A percentile compares a stretch with the other conserved stretches of the same genome.
Conservation (phyloP, 1,140 invertebrate genomes). For the Physella acuta region DNA sequence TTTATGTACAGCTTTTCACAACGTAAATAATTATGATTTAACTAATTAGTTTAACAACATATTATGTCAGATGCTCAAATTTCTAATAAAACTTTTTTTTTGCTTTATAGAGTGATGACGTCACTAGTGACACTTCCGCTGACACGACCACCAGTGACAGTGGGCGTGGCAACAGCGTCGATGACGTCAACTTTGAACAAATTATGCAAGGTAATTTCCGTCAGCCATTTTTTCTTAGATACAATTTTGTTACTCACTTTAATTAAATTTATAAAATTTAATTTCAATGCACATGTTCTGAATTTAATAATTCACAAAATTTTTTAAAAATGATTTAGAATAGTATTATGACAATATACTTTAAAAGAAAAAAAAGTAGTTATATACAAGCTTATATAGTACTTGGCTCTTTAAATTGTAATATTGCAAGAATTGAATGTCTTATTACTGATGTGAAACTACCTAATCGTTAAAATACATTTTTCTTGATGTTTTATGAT, state of each 20-base stretch:
- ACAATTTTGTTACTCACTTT: too few relatives aligned
- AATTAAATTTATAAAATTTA: too few relatives aligned
- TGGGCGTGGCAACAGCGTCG: conserved; percentile 39
- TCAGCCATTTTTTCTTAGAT: not conserved
- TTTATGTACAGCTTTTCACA: too few relatives aligned
- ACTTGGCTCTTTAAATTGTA: not conserved
- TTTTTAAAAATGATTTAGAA: too few relatives aligned
- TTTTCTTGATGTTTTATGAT: not conserved
- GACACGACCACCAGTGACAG: conserved; percentile 39
- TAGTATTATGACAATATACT: too few relatives aligned
- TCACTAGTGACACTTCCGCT: conserved; percentile 33
- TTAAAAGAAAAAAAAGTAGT: too few relatives aligned
- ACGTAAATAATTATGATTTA: not conserved
- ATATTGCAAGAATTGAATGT: not conserved
- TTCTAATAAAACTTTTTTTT: not conserved
- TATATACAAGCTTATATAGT: not conserved
- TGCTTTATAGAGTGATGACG: conserved; percentile 28
- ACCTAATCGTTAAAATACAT: not conserved
- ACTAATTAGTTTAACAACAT: not conserved
- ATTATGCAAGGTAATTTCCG: conserved; percentile 19
- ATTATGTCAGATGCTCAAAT: not conserved
- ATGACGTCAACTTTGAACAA: conserved; percentile 34
- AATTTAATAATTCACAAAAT: too few relatives aligned
- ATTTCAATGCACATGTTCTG: too few relatives aligned
- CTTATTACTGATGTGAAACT: not conserved